Percentiles rank a stretch among this genome's conserved stretches.
Conservation (phyloP, 1,140 invertebrate genomes). For the Drosophila paulistorum region DNA sequence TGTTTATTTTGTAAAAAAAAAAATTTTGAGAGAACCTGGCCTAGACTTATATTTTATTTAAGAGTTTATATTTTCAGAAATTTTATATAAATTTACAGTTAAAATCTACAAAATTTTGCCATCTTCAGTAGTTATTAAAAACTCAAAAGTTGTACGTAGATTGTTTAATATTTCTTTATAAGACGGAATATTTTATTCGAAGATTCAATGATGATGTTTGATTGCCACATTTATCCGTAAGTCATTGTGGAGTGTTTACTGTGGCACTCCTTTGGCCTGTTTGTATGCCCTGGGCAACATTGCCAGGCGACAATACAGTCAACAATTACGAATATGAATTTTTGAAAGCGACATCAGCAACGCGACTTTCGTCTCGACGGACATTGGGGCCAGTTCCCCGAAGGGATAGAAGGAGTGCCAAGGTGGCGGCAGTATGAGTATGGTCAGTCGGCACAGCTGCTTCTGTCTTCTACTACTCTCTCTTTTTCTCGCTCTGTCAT, state of each 20-base stretch:
- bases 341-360: constrained; percentile 74
- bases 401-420: not conserved
- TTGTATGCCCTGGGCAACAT: constrained; percentile 40
- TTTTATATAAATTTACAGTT: too few species aligned
- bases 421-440: not conserved
- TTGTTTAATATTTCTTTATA: too few species aligned
- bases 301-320: constrained; percentile 75
- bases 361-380: constrained; percentile 47
- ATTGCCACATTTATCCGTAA: too few species aligned
- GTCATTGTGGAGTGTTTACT: constrained; percentile 39
- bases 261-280: constrained; percentile 41
- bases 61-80: too few species aligned
- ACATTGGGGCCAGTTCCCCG: constrained; percentile 21
- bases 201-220: too few species aligned
- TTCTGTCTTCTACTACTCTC: constrained; percentile 33
- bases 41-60: too few species aligned
- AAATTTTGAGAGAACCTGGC: too few species aligned
- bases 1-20: too few species aligned
- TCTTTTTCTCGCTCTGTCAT: constrained; percentile 20
- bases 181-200: too few species aligned
- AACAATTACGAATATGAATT: constrained; percentile 82
- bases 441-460: constrained; percentile 49
- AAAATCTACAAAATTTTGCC: too few species aligned
- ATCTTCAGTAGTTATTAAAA: too few species aligned
- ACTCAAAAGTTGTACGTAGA: too few species aligned